Conservation (phyloP, 2,113 vertebrate genomes). For the Muntiacus muntjak region DNA sequence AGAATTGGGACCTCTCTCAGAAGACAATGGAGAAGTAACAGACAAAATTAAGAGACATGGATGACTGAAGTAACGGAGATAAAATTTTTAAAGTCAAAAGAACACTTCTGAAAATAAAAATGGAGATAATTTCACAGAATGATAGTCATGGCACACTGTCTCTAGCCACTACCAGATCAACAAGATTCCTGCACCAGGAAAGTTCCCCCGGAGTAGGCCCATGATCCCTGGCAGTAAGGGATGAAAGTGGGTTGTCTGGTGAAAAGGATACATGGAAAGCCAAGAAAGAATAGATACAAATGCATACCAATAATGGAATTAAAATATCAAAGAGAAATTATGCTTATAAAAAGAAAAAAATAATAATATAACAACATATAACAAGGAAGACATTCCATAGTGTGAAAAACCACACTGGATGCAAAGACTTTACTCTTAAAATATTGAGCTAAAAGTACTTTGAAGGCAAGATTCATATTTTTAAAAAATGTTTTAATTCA, state of each 20-base stretch:
- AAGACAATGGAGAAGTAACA: background rate
- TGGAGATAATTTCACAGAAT: background rate
- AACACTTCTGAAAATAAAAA: background rate
- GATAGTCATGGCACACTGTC: background rate
- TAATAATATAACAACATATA: background rate
- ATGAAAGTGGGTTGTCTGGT: background rate
- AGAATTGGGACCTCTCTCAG: background rate
- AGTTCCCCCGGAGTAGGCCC: background rate
- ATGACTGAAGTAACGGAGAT: background rate
- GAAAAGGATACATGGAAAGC: background rate
- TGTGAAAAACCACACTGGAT: background rate
- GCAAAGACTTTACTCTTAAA: background rate
- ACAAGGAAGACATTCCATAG: background rate
- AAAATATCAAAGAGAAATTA: background rate
- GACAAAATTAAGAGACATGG: background rate
- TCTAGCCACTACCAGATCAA: background rate
- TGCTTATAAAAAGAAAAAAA: background rate
- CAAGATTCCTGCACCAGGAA: background rate
- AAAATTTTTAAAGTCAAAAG: background rate
- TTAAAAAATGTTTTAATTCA: background rate
- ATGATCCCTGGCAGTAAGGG: background rate
- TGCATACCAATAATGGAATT: background rate
- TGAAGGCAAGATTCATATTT: background rate
- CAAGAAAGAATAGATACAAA: background rate
- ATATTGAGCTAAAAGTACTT: background rate